phyloP scores from a whole-genome alignment of 2,888 invertebrate species.

The Alloplasta piceator region DNA sequence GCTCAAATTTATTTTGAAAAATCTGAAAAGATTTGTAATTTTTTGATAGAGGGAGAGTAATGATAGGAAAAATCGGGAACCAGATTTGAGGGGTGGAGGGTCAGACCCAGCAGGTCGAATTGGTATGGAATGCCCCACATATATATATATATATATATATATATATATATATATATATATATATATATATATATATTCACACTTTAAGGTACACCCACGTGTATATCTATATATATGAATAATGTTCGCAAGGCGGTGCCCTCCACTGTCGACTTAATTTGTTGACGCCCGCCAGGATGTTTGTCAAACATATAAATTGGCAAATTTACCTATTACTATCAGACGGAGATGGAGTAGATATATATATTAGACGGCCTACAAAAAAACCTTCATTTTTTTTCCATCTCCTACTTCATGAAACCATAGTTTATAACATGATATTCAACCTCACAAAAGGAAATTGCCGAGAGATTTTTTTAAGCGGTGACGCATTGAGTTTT shows the following conservation, averaged over 20 bases:
- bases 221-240: neutral
- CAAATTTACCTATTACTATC: conserved; percentile 68
- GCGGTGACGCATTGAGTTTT: neutral
- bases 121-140: no score
- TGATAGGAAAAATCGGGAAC: no score
- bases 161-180: conserved; percentile 19
- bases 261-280: conserved; percentile 69
- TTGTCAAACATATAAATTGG: conserved; percentile 74
- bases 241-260: conserved; percentile 44
- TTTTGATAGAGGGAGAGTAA: no score
- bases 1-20: no score
- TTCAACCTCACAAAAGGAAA: no score
- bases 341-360: conserved; percentile 35
- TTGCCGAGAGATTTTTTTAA: no score
- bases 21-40: no score
- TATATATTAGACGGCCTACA: neutral
- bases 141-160: conserved; percentile 12
- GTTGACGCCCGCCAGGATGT: conserved; percentile 70
- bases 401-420: conserved; percentile 6
- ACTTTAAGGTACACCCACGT: no score
- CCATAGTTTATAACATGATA: no score
- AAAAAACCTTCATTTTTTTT: no score
- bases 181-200: neutral
- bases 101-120: no score
- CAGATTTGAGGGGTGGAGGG: no score